phyloP scores from a whole-genome alignment of 2,888 invertebrate species.

The Agrochola macilenta region DNA sequence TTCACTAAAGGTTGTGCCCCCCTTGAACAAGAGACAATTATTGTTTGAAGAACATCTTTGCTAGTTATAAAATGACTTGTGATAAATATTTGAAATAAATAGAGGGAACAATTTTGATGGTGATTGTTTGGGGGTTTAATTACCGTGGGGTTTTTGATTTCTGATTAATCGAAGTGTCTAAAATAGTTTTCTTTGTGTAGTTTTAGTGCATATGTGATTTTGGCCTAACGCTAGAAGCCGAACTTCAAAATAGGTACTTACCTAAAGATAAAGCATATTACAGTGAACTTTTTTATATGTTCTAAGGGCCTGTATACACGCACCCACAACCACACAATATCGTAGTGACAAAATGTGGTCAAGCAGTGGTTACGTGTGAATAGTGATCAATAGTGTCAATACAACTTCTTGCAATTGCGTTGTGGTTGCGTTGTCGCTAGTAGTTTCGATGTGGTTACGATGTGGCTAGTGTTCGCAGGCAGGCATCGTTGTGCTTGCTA shows the following conservation, averaged over 20 bases:
- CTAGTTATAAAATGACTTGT: slow-evolving; percentile 25
- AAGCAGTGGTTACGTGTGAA: not conserved
- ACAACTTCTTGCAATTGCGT: not conserved
- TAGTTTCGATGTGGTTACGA: not conserved
- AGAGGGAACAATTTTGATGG: slow-evolving; percentile 10
- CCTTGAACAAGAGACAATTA: slow-evolving; percentile 38
- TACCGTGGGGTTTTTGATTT: not conserved
- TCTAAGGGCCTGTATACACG: not conserved
- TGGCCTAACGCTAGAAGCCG: not conserved
- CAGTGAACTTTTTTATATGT: not conserved
- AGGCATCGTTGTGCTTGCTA: not conserved
- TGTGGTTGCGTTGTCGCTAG: not conserved
- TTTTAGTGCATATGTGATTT: not conserved
- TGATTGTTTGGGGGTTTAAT: slow-evolving; percentile 1
- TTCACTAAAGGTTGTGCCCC: slow-evolving; percentile 36
- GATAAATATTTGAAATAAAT: slow-evolving; percentile 32
- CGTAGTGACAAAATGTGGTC: not conserved
- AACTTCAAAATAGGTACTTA: not conserved
- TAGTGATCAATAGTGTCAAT: not conserved
- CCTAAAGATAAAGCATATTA: not conserved
- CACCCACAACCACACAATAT: not conserved
- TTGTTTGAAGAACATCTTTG: slow-evolving; percentile 32
- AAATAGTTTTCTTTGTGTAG: not conserved
- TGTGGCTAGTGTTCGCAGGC: not conserved
- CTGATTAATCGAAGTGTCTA: not conserved